Percentiles rank a stretch among this genome's conserved stretches.
Conservation (phyloP, 2,888 invertebrate genomes). For the Pheosia tremula region DNA sequence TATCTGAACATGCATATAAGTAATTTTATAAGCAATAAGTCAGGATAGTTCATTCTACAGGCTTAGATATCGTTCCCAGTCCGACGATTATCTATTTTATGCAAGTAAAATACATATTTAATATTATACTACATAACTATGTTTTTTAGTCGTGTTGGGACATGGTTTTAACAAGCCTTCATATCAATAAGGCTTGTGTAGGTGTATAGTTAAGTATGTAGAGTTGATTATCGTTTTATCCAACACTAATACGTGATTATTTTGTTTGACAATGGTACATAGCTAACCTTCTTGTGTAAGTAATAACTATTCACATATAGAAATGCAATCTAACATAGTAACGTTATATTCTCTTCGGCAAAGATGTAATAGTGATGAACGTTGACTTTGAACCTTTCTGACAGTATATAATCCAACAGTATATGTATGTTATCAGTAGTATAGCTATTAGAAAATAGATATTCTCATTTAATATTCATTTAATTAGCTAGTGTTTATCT, state of each 20-base stretch:
- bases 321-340: no score
- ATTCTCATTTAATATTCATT: not conserved
- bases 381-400: no score
- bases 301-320: not conserved
- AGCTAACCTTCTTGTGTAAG: not conserved
- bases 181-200: not conserved
- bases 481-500: not conserved
- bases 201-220: not conserved
- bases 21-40: not conserved
- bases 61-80: not conserved
- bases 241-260: not conserved
- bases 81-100: no score
- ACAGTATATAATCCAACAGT: not conserved
- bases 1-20: not conserved
- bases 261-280: constrained; percentile 2
- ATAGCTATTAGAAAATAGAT: not conserved
- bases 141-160: no score
- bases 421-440: constrained; percentile 5
- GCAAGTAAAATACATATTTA: no score
- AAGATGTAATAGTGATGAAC: no score
- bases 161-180: not conserved
- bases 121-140: no score
- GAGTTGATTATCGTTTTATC: not conserved
- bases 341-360: no score
- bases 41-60: not conserved